Evolutionary conservation across 2,113 vertebrate genomes (phyloP).

Genomic region (Mus spicilegus): DNA sequence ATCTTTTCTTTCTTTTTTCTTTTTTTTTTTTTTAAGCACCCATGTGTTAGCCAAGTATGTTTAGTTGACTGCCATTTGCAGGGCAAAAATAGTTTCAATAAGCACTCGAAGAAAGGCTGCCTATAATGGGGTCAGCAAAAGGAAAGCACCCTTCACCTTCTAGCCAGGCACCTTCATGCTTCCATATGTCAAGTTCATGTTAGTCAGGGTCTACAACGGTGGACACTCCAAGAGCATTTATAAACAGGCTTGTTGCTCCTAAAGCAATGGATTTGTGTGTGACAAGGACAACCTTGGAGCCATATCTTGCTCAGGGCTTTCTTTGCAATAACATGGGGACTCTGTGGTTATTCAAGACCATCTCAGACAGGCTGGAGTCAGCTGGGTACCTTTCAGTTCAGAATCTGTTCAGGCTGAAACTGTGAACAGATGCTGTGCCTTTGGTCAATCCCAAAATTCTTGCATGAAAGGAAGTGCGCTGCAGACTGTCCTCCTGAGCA

Average conservation of each 20-base stretch:
- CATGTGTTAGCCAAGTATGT: background rate
- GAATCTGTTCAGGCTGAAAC: background rate
- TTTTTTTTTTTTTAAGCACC: background rate
- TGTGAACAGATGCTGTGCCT: background rate
- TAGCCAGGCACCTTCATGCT: background rate
- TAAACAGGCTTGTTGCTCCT: background rate
- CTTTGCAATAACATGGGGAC: background rate
- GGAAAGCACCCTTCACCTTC: background rate
- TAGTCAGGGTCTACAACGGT: background rate
- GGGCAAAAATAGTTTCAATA: background rate
- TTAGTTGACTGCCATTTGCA: background rate
- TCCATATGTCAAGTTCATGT: background rate
- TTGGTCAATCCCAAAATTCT: background rate
- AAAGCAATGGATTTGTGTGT: background rate
- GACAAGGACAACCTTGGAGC: background rate
- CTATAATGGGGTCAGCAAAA: background rate
- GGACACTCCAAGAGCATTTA: background rate
- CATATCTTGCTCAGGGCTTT: background rate
- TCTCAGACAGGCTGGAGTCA: background rate
- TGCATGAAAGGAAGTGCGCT: background rate
- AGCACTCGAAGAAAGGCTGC: background rate
- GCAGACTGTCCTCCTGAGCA: background rate
- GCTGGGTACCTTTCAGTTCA: background rate
- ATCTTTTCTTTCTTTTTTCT: no score
- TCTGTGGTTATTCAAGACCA: background rate